These are phyloP conservation scores for Euclidia mi DNA, from an alignment of 2,888 invertebrate genomes.

Conservation along the genomic window DNA sequence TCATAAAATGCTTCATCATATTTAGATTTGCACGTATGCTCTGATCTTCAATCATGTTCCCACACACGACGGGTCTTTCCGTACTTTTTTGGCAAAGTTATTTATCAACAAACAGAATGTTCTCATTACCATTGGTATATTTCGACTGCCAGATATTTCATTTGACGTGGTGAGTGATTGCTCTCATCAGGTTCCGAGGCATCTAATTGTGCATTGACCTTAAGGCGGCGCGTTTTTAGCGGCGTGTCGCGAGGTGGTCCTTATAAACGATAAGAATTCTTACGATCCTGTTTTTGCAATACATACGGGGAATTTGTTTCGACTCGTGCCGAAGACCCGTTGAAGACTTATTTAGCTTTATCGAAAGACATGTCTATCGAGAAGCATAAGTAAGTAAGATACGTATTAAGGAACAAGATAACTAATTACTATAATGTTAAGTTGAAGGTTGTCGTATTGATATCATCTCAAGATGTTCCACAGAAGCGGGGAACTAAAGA, in stretches of 20 bases:
- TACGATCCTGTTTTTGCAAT: conserved; percentile 59
- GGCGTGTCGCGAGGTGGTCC: conserved; percentile 61
- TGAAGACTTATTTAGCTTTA: conserved; percentile 58
- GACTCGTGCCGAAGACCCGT: conserved; percentile 51
- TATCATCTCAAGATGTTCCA: not conserved
- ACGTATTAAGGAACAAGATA: not conserved
- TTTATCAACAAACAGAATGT: conserved; percentile 47
- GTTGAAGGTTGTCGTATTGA: not conserved
- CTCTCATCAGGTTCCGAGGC: conserved; percentile 56
- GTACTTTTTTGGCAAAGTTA: conserved; percentile 47
- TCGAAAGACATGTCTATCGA: conserved; percentile 38
- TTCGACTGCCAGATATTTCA: conserved; percentile 67
- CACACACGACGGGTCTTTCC: conserved; percentile 23
- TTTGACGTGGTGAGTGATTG: conserved; percentile 70
- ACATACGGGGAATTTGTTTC: conserved; percentile 49
- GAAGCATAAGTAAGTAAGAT: not conserved
- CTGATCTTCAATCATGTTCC: conserved; percentile 18
- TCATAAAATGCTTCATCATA: conserved; percentile 9
- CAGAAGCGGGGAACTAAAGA: not conserved
- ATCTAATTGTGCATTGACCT: conserved; percentile 80
- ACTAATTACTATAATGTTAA: conserved; percentile 5
- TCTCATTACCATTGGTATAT: conserved; percentile 61
- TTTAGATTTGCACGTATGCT: conserved; percentile 11
- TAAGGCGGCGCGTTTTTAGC: conserved; percentile 60
- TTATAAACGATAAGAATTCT: conserved; percentile 69